Conservation (phyloP, 1,140 invertebrate species). For the Cherax destructor region DNA sequence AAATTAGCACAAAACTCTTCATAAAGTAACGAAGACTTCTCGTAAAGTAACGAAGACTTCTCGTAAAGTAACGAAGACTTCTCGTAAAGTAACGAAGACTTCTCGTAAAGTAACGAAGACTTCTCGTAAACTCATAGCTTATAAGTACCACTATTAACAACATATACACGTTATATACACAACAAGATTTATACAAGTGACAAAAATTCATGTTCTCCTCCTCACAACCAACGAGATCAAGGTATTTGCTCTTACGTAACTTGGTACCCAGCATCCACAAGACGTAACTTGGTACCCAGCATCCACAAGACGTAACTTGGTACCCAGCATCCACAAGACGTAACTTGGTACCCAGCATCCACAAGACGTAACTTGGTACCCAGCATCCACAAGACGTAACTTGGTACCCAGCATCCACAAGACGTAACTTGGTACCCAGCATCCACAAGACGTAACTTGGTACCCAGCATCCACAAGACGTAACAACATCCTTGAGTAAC, state of each 20-base stretch:
- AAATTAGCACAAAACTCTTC: too few relatives aligned
- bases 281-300: background rate
- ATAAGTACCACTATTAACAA: slow-evolving; percentile 64
- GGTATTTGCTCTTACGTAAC: slow-evolving; percentile 35
- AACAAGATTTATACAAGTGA: slow-evolving; percentile 56
- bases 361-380: too few relatives aligned
- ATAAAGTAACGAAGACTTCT: background rate
- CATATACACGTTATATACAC: slow-evolving; percentile 59
- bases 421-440: background rate
- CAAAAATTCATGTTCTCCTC: slow-evolving; percentile 43
- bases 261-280: background rate
- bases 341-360: too few relatives aligned
- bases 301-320: too few relatives aligned
- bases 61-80: too few relatives aligned
- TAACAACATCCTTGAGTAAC: slow-evolving; percentile 8
- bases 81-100: background rate
- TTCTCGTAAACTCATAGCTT: slow-evolving; percentile 29
- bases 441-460: background rate
- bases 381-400: too few relatives aligned
- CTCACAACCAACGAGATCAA: slow-evolving; percentile 63
- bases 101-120: background rate
- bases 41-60: slow-evolving; percentile 17
- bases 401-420: too few relatives aligned
- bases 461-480: background rate
- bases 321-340: too few relatives aligned